Conservation (phyloP, 2,113 vertebrate genomes). For the Xyrauchen texanus region DNA sequence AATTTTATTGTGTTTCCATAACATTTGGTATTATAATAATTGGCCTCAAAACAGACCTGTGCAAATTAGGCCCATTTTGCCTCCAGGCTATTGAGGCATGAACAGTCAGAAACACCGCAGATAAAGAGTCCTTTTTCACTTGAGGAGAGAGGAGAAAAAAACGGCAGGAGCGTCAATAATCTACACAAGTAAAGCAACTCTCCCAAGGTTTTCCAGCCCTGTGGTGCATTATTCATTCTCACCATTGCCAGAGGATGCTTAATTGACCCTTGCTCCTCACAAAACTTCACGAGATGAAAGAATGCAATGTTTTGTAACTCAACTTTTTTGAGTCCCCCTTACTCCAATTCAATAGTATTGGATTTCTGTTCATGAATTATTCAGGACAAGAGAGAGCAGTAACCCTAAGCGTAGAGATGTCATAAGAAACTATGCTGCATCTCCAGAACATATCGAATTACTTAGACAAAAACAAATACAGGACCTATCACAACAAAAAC, state of each 20-base stretch:
- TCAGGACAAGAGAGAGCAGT: slow-evolving; percentile 60
- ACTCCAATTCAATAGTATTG: slow-evolving; percentile 71
- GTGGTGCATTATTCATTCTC: slow-evolving; percentile 74
- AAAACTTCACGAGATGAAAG: slow-evolving; percentile 75
- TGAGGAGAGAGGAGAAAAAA: slow-evolving; percentile 63
- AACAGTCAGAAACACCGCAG: slow-evolving; percentile 67
- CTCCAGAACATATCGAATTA: slow-evolving; percentile 63
- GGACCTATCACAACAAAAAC: slow-evolving; percentile 60
- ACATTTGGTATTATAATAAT: slow-evolving; percentile 79
- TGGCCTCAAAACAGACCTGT: slow-evolving; percentile 75
- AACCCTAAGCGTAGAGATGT: slow-evolving; percentile 70
- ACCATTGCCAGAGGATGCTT: slow-evolving; percentile 75
- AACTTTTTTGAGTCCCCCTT: slow-evolving; percentile 64
- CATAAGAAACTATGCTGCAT: slow-evolving; percentile 67
- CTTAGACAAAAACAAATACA: slow-evolving; percentile 54
- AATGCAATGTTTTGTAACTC: slow-evolving; percentile 76
- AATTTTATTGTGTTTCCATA: slow-evolving; percentile 72
- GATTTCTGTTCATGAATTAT: slow-evolving; percentile 73
- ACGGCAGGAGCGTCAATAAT: slow-evolving; percentile 73
- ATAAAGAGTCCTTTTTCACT: slow-evolving; percentile 72
- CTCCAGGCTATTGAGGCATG: slow-evolving; percentile 69
- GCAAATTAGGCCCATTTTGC: slow-evolving; percentile 77
- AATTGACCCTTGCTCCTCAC: slow-evolving; percentile 76
- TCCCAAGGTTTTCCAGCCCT: slow-evolving; percentile 70
- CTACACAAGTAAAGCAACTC: slow-evolving; percentile 72